Evolutionary conservation across 2,888 invertebrate genomes (phyloP), one percentile per base, ranked within the genome.

Genomic region (Clanis bilineata): DNA sequence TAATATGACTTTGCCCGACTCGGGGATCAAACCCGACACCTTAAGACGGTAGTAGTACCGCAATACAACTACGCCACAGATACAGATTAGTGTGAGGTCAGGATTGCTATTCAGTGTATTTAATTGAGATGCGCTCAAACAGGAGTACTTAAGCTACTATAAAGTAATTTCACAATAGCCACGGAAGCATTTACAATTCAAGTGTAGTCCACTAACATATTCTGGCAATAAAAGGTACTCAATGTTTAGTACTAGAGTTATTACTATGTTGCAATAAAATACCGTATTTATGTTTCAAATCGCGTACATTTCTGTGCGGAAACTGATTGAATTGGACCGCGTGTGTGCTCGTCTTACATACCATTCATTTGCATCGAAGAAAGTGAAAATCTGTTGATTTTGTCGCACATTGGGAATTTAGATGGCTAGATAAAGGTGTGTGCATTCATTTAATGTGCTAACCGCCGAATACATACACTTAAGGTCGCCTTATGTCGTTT

Each of bases 281-380:
- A 2, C 15, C 10, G 25, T 10, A 18, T 28, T 51, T 51, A 3
- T 15, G 51, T 32, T 51, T 51, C 51, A 15, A 51, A 51, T 51
- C 51, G 51, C 51, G 51, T 51, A 36, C 5, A 36, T 9, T 6
- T 28, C 3, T 28, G 51, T 18, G 51, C 51, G 32, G 51, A 51
- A 51, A 51, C 51, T 51, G 32, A 28, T 51, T 51, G 18, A 51
- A 51, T 51, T 51, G 18, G 51, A 51, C n/a, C 32, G 32, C 28
- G 28, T 18, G 15, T 7, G 15, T 18, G n/a, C 47, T 18, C 51
- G 28, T 9, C 10, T 32, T 51, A 51, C 51, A 51, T 51, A 45
- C 15, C 2, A 32, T 51, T 51, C 28, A 51, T 51, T 51, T 51
- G 51, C 51, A 51, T 51, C 1, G 51, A 51, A 32, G 51, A 51